Percentiles rank a stretch among this genome's conserved stretches.
Evolutionary conservation across 2,113 vertebrate genomes (phyloP).

Genomic region (Erythrolamprus reginae): DNA sequence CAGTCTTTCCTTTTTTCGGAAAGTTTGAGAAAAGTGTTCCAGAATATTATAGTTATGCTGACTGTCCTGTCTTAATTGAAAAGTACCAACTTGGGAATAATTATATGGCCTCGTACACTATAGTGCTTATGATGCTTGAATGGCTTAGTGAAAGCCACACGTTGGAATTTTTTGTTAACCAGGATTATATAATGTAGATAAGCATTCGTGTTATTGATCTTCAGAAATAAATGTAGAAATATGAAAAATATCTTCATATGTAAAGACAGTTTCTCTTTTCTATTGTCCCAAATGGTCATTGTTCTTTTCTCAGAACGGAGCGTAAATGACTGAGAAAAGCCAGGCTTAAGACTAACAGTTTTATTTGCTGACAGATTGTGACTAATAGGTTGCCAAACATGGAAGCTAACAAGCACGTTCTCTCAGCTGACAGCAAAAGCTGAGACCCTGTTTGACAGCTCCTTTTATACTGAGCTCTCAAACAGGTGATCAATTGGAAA

Average conservation of each 20-base stretch:
- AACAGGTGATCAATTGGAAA: no score
- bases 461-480: no score
- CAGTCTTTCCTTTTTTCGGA: background rate
- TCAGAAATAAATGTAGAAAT: background rate
- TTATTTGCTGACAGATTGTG: no score
- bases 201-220: background rate
- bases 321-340: no score
- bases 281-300: background rate
- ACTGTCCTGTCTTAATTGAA: background rate
- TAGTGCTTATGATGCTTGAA: background rate
- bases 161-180: background rate
- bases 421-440: no score
- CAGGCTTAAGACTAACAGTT: no score
- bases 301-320: no score
- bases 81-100: background rate
- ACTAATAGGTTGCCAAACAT: no score
- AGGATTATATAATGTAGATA: background rate
- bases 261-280: background rate
- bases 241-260: background rate
- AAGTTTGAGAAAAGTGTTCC: background rate
- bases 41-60: background rate
- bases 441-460: no score
- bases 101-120: background rate
- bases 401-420: no score
- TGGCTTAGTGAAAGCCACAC: background rate